Base-by-base conservation (phyloP, 2,888 invertebrate genomes). In the Lymantria dispar region DNA sequence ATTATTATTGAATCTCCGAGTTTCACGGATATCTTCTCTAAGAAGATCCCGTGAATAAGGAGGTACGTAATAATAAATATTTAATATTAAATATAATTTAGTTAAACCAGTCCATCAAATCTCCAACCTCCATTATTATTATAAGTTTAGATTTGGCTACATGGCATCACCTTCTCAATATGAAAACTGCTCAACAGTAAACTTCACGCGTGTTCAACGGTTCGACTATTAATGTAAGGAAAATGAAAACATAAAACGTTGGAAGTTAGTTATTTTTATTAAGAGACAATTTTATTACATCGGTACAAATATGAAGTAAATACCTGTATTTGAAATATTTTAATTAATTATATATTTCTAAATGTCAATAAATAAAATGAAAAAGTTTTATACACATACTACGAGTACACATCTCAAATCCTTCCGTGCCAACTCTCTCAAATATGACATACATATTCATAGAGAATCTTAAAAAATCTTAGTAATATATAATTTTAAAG, bases 401-500 rank as follows among this genome's bases (percentile, higher is more conserved):
- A 83, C 74, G 15, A 33, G n/a, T 40, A 40, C 33, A 55, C 56
- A 70, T 76, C 46, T 83, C 83, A 85, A 85, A 84, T 85, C 85
- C 84, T 54, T 83, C 74, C 72, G 85, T 85, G 85, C 85, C 69
- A 70, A 67, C 56, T 70, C 70, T 63, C 46, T 57, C 56, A 55
- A 64, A 62, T 37, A 22, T 33, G 8, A 33, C 33, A 33, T 10
- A 7, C 1, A 38, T 38, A 38, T 40, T 12, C 68, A 62, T 51
- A 64, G 58, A 64, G 55, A 48, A 62, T 49, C 49, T 62, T 64
- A 68, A 68, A 68, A 66, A 68, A 56, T 48, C 57, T 68, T 60
- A 68, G 44, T 50, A 56, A 52, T 54, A 58, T 42, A 52, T 54
- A 50, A 50, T 14, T 50, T 56, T 54, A 45, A 45, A 50, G 42